Evolutionary conservation across 1,140 invertebrate species (phyloP).

Genomic region (Steinernema khuongi): DNA sequence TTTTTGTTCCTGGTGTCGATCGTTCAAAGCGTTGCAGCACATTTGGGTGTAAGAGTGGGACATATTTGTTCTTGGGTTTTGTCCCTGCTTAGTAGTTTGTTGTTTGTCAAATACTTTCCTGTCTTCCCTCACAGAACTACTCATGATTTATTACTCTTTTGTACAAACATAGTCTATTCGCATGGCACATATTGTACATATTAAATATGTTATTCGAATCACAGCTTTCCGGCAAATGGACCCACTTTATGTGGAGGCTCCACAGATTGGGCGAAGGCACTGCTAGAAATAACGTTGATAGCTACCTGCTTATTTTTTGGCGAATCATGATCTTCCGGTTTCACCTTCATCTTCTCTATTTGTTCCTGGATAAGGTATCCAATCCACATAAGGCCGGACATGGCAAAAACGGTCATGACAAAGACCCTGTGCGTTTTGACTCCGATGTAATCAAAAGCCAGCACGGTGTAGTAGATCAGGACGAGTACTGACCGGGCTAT

Average conservation of each 20-base stretch:
- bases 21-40: too few relatives aligned
- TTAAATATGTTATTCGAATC: background rate
- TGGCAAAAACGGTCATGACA: conserved; percentile 40
- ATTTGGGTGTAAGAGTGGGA: too few relatives aligned
- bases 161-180: background rate
- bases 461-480: conserved; percentile 45
- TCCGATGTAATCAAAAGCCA: conserved; percentile 42
- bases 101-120: too few relatives aligned
- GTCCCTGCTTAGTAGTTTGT: too few relatives aligned
- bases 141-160: conserved; percentile 10
- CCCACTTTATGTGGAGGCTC: background rate
- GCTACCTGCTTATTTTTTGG: background rate
- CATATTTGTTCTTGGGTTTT: too few relatives aligned
- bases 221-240: background rate
- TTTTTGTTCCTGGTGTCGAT: too few relatives aligned
- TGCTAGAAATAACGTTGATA: background rate
- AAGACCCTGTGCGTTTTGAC: conserved; percentile 51
- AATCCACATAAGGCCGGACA: conserved; percentile 21
- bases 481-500: conserved; percentile 50
- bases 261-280: background rate
- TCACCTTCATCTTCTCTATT: background rate
- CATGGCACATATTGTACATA: too few relatives aligned
- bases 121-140: too few relatives aligned
- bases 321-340: background rate
- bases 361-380: conserved; percentile 10